phyloP scores from a whole-genome alignment of 2,797 vertebrate species.

The Megalops cyprinoides region DNA sequence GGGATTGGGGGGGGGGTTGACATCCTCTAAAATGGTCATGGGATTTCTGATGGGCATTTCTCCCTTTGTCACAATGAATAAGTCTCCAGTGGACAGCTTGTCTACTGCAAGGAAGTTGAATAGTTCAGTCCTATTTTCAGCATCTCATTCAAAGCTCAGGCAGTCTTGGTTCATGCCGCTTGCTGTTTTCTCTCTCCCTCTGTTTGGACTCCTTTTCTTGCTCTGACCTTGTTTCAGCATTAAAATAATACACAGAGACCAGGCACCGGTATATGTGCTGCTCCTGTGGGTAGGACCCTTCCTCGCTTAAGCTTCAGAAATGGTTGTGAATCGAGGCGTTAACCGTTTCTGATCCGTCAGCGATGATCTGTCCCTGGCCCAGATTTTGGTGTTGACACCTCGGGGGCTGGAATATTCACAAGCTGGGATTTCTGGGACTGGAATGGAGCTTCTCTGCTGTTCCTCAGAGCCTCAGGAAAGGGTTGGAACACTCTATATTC shows the following conservation, averaged over 20 bases:
- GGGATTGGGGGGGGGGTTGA: not conserved
- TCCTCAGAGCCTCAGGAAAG: not conserved
- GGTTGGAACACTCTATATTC: not conserved
- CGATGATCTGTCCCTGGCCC: not conserved
- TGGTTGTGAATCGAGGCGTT: not conserved
- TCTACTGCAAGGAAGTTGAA: not conserved
- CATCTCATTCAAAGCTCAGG: not conserved
- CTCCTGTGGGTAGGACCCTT: not conserved
- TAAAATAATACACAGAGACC: not conserved
- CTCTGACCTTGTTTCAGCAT: not conserved
- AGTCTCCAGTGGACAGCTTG: not conserved
- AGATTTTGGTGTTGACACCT: too few species aligned
- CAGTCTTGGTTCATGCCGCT: too few species aligned
- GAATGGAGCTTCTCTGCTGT: not conserved
- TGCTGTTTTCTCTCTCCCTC: not conserved
- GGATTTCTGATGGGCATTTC: not conserved
- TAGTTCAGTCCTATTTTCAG: conserved; percentile 2
- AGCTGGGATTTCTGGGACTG: not conserved
- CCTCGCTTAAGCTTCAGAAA: not conserved
- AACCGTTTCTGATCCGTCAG: not conserved
- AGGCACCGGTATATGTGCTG: too few species aligned
- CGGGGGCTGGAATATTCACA: not conserved
- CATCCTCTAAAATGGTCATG: not conserved
- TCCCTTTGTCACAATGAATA: not conserved
- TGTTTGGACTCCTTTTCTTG: not conserved